Evolutionary conservation across 2,113 vertebrate genomes (phyloP), one percentile per base, ranked within the genome.

Genomic region (Dryoscopus gambensis): DNA sequence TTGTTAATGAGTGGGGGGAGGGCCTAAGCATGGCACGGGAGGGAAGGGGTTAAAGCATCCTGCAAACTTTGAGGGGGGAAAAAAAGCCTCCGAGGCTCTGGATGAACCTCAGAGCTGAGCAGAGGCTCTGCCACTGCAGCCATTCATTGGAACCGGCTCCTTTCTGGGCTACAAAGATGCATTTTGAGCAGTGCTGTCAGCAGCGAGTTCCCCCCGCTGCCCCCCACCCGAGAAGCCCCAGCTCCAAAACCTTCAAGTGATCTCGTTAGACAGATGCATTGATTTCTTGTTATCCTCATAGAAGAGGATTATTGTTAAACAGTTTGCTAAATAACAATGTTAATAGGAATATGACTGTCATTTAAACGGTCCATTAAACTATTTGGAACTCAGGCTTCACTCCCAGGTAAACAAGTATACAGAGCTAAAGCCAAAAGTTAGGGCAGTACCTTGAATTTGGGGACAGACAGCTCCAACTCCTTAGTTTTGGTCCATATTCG

Each of bases 401-500:
- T 89, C 31, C 28, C 56, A 19, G 25, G 86, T 46, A 82, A 95
- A 87, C 84, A 77, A 50, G 25, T 65, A 84, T 3, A 76, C 56
- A 70, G 33, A 89, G 31, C 18, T 70, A 90, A 78, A 67, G 22
- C 40, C 68, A 53, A 65, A 93, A 83, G 75, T 53, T 33, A 0
- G 79, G 83, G 55, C 40, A 12, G 67, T 95, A 99, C 99, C 99
- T 99, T 99, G 98, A 99, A 99, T 98, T 99, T 99, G 76, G 99
- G 99, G 96, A 99, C 99, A 83, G 99, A 99, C 40, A 99, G 98
- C 95, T 99, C 99, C 84, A 98, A 97, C 97, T 99, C 99, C 98
- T 99, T 99, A 97, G 98, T 99, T 97, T 99, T 99, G 87, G 99
- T 99, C 99, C 99, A 99, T 91, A 99, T 98, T 73, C 99, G 98